Percentiles rank a stretch among this genome's conserved stretches.
Conservation (phyloP, 1,140 invertebrate species). For the Drosophila baimaii region DNA sequence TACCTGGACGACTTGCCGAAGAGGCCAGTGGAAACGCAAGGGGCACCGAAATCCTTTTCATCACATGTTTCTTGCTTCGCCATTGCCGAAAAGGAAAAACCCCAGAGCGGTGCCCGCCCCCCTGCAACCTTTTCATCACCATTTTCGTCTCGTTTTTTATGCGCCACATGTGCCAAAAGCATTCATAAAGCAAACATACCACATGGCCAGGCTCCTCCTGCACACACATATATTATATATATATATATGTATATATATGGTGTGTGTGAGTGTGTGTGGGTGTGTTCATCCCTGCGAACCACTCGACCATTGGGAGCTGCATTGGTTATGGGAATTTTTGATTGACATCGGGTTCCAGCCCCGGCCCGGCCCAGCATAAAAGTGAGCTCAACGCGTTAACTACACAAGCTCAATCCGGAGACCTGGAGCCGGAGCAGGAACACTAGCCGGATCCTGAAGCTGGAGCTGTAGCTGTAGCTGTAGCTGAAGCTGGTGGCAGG, state of each 20-base stretch:
- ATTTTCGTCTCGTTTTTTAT: constrained; percentile 78
- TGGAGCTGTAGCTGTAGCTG: constrained; percentile 5
- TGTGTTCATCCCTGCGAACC: constrained; percentile 41
- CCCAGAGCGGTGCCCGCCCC: constrained; percentile 20
- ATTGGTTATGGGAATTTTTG: constrained; percentile 83
- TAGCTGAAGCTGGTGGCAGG: constrained; percentile 14
- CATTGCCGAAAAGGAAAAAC: constrained; percentile 58
- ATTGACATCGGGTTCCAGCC: constrained; percentile 72
- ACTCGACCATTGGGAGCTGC: constrained; percentile 63
- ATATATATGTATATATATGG: constrained; percentile 25
- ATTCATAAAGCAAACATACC: constrained; percentile 75
- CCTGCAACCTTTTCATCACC: constrained; percentile 50
- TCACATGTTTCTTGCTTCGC: constrained; percentile 72
- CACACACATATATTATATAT: constrained; percentile 4
- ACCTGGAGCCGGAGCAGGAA: constrained; percentile 17
- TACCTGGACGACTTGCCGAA: constrained; percentile 42
- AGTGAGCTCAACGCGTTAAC: constrained; percentile 71
- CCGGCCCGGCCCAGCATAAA: constrained; percentile 24
- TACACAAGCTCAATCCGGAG: constrained; percentile 53
- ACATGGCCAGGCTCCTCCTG: constrained; percentile 8
- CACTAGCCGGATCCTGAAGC: constrained; percentile 25
- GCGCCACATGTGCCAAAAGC: constrained; percentile 80
- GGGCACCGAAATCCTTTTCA: constrained; percentile 77
- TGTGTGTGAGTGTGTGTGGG: constrained; percentile 22
- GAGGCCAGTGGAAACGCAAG: constrained; percentile 56